These are phyloP conservation scores for Stichodactyla helianthus DNA, from an alignment of 64 coral and sea anemone species.

Conservation along the genomic window DNA sequence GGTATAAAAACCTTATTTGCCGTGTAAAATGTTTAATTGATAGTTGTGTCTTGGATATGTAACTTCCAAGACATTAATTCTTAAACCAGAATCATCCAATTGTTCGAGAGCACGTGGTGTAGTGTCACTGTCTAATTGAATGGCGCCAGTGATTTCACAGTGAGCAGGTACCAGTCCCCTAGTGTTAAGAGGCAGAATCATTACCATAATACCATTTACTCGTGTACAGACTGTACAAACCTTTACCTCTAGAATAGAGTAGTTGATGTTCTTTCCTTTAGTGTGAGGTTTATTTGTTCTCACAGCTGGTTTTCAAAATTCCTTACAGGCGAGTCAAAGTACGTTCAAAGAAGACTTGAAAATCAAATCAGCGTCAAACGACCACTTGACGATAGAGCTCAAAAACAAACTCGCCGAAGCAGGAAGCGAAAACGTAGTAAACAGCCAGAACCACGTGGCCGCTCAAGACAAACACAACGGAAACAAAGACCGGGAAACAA, in stretches of 20 bases:
- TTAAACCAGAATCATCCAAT: background rate
- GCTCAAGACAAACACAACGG: background rate
- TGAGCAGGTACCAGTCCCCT: background rate
- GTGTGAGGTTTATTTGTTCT: background rate
- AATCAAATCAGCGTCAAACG: background rate
- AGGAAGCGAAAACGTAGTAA: background rate
- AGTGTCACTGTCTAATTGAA: background rate
- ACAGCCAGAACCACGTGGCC: background rate
- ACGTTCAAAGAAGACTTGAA: background rate
- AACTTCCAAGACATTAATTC: too few relatives aligned
- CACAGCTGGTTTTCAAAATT: background rate
- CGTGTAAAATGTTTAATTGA: too few relatives aligned
- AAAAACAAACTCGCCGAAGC: background rate
- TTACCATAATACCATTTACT: background rate
- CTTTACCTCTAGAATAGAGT: background rate
- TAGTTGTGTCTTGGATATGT: background rate
- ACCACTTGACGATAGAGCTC: background rate
- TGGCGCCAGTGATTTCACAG: background rate
- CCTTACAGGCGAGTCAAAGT: background rate
- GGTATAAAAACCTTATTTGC: too few relatives aligned
- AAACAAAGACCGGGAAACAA: background rate
- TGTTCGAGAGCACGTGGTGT: constrained; percentile 1
- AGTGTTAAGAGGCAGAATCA: background rate
- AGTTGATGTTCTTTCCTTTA: background rate
- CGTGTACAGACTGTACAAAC: background rate